A percentile compares a stretch with the other conserved stretches of the same genome.
Evolutionary conservation across 2,888 invertebrate genomes (phyloP).

Genomic region (Campoplex nolae): DNA sequence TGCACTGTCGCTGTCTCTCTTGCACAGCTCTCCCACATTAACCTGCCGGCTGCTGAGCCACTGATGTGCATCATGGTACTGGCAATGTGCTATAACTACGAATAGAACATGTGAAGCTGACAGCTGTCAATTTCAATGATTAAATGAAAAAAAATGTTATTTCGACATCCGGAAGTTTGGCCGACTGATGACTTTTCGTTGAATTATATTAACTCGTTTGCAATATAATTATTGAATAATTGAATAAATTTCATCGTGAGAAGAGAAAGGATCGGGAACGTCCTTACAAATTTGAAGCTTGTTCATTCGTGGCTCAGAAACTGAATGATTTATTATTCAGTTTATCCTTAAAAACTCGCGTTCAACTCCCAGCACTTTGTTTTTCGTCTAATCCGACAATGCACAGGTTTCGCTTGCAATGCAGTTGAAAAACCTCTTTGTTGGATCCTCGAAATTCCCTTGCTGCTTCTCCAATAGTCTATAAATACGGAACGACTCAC

Average conservation of each 20-base stretch:
- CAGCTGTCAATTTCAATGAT: constrained; percentile 7
- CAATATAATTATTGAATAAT: neutral
- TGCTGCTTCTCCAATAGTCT: constrained; percentile 71
- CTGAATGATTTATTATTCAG: neutral
- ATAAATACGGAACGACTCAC: constrained; percentile 76
- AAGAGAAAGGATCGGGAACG: neutral
- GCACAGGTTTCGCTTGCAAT: neutral
- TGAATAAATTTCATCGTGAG: neutral
- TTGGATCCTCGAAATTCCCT: constrained; percentile 49
- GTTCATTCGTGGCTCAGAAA: neutral
- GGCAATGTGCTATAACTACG: neutral
- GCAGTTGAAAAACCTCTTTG: constrained; percentile 16
- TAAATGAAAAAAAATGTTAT: neutral
- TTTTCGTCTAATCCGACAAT: neutral
- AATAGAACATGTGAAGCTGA: neutral
- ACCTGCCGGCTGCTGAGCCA: neutral
- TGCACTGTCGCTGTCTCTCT: constrained; percentile 5
- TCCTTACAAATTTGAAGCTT: neutral
- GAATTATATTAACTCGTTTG: neutral
- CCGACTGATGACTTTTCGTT: neutral
- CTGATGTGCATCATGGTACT: neutral
- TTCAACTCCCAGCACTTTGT: neutral
- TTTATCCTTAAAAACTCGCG: neutral
- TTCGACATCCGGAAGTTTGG: neutral
- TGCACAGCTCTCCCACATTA: neutral